phyloP scores from a whole-genome alignment of 2,797 vertebrate genomes.

The Sebastiscus tertius region DNA sequence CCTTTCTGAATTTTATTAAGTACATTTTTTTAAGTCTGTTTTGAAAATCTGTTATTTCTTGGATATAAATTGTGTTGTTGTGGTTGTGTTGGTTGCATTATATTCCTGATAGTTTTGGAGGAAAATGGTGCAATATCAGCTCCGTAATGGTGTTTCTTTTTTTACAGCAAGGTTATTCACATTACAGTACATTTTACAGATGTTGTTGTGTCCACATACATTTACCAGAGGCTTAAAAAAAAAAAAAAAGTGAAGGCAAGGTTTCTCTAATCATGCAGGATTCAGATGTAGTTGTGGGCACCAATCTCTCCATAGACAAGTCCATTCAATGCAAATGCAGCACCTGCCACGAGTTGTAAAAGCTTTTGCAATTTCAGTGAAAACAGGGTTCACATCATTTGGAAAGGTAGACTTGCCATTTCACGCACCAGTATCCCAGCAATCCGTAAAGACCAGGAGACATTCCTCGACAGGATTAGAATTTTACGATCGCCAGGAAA shows the following conservation, averaged over 20 bases:
- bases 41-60: neutral
- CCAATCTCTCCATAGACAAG: constrained; percentile 61
- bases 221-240: neutral
- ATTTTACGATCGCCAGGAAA: constrained; percentile 80
- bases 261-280: constrained; percentile 40
- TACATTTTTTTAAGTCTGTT: neutral
- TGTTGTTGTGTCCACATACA: neutral
- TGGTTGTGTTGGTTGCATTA: neutral
- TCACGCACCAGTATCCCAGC: constrained; percentile 85
- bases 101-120: neutral
- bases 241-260: neutral
- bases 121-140: neutral
- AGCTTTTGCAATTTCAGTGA: constrained; percentile 75
- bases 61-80: neutral
- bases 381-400: constrained; percentile 81
- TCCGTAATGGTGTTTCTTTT: neutral
- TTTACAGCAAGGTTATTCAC: neutral
- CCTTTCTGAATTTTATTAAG: neutral
- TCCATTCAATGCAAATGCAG: constrained; percentile 80
- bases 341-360: constrained; percentile 76
- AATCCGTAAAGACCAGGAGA: constrained; percentile 84
- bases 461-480: constrained; percentile 84
- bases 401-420: constrained; percentile 86
- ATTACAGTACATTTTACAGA: neutral
- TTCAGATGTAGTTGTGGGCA: constrained; percentile 42